Evolutionary conservation across 2,113 vertebrate genomes (phyloP).

Genomic region (Amphiprion percula): DNA sequence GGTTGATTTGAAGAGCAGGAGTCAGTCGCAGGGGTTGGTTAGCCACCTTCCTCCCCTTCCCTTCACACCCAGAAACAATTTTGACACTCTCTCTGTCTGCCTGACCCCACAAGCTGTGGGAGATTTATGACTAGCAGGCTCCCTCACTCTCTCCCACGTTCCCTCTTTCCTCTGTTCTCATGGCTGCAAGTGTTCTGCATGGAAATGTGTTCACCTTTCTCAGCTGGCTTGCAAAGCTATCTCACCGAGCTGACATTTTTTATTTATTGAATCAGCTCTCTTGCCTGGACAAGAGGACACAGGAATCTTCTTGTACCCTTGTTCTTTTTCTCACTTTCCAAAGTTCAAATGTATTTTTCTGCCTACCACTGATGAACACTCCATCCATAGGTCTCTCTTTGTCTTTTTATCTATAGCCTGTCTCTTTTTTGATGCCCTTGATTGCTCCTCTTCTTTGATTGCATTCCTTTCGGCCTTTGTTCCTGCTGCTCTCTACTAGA

Average conservation of each 20-base stretch:
- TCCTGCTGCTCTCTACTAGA: constrained; percentile 43
- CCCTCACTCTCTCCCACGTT: constrained; percentile 32
- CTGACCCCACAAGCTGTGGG: constrained; percentile 73
- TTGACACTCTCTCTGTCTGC: constrained; percentile 67
- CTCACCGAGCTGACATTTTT: constrained; percentile 49
- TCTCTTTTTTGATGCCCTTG: constrained; percentile 24
- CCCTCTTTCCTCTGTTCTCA: constrained; percentile 59
- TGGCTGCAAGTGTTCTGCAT: constrained; percentile 69
- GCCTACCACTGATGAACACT: neutral
- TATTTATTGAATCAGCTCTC: constrained; percentile 63
- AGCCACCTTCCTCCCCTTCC: constrained; percentile 55
- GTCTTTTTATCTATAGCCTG: neutral
- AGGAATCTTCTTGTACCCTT: neutral
- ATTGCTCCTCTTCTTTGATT: constrained; percentile 48
- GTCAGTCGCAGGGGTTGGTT: constrained; percentile 62
- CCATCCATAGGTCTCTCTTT: neutral
- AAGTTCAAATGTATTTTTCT: constrained; percentile 12
- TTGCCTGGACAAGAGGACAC: constrained; percentile 37
- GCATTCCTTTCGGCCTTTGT: constrained; percentile 45
- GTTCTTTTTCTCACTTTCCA: constrained; percentile 21
- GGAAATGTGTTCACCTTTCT: constrained; percentile 68
- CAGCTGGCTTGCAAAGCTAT: constrained; percentile 57
- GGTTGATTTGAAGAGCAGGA: constrained; percentile 66
- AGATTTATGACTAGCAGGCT: constrained; percentile 75
- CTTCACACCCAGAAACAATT: constrained; percentile 73